These are phyloP conservation scores for Dromaius novaehollandiae DNA, from an alignment of 2,113 vertebrate species.

Conservation along the genomic window DNA sequence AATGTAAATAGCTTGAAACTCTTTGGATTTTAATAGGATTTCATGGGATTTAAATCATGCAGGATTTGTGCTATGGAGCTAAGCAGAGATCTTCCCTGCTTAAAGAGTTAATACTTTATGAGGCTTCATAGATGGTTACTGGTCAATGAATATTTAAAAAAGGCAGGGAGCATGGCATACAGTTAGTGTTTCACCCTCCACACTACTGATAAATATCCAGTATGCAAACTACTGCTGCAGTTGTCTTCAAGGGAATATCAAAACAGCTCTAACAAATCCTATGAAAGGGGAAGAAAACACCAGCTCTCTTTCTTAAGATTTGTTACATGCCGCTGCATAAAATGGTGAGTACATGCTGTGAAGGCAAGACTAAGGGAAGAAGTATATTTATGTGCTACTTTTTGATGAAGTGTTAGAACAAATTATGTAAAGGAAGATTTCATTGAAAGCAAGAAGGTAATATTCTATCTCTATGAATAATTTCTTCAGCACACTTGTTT, in stretches of 20 bases:
- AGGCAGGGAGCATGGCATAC: constrained; percentile 25
- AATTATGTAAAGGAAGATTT: background rate
- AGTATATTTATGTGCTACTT: background rate
- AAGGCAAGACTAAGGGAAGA: background rate
- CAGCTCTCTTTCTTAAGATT: background rate
- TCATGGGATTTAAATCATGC: background rate
- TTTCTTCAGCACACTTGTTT: background rate
- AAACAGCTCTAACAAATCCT: background rate
- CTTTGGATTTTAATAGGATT: background rate
- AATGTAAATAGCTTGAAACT: background rate
- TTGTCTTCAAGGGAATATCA: constrained; percentile 25
- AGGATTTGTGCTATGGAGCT: background rate
- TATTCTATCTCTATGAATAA: background rate
- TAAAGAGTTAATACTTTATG: constrained; percentile 61
- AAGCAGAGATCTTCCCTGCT: background rate
- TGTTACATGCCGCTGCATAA: background rate
- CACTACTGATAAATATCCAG: constrained; percentile 23
- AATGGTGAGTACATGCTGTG: constrained; percentile 53
- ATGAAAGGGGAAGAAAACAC: background rate
- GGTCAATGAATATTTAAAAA: constrained; percentile 69
- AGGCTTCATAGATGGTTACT: constrained; percentile 35
- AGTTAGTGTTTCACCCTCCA: constrained; percentile 39
- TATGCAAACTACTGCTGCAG: background rate
- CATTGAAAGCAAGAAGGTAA: background rate
- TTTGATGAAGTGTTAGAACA: background rate